Base-by-base conservation (phyloP, 2,797 vertebrate genomes). In the Prunella strophiata region DNA sequence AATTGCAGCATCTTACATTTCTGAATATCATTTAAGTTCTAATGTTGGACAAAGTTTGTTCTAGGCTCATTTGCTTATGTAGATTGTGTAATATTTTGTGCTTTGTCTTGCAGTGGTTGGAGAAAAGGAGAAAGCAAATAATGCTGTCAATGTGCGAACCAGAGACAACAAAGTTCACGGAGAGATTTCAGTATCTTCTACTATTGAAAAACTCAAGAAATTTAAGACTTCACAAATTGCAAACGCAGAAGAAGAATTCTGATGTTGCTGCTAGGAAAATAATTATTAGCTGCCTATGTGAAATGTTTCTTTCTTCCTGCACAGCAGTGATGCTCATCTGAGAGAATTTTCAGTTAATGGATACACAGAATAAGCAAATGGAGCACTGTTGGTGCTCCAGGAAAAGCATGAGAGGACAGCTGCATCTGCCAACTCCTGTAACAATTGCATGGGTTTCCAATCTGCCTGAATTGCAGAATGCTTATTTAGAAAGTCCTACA, bases 111-210 rank as follows among this genome's bases (percentile, higher is more conserved):
- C 98, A 99, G 99, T 99, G 98, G 99, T 99, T 68, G 99, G 99
- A 77, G 99, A 99, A 97, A 99, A 99, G 96, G 99, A 99, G 97
- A 99, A 98, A 97, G 96, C 97, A 94, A 98, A 98, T 58, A 96
- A 97, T 59, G 83, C 98, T 32, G 98, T 99, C 95, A 99, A 99
- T 4, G 98, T 99, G 95, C 98, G 98, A 91, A 99, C 99, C 7
- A 98, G 99, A 95, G 99, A 99, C 98, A 99, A 99, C 98, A 99
- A 98, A 96, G 97, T 99, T 93, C 99, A 99, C 0, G 99, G 99
- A 70, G 99, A 99, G 89, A 97, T 99, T 96, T 96, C 97, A 1
- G 89, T 99, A 50, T 80, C 96, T 10, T 98, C 98, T 92, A 98
- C 98, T 89, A 97, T 99, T 85, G 98, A 98, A 76, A 98, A 98